phyloP scores from a whole-genome alignment of 2,797 vertebrate species.

The Epinephelus awoara region DNA sequence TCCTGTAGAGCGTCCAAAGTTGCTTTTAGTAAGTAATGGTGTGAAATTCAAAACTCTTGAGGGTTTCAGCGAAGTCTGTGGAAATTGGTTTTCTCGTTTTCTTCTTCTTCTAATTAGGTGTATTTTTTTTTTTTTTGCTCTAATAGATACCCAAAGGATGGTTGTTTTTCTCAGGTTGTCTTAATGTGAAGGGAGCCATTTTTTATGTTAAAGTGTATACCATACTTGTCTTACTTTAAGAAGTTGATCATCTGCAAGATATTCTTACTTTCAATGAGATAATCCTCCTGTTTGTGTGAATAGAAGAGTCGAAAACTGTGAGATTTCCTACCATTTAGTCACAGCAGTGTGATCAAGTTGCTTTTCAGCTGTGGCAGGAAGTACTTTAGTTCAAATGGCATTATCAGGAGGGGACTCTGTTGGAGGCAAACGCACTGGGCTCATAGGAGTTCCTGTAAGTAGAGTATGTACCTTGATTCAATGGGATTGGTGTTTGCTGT shows the following conservation, averaged over 20 bases:
- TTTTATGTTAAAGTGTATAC: background rate
- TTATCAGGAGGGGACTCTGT: slow-evolving; percentile 47
- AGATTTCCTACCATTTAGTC: slow-evolving; percentile 50
- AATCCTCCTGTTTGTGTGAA: slow-evolving; percentile 12
- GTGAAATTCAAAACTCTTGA: slow-evolving; percentile 39
- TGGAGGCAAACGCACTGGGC: slow-evolving; percentile 26
- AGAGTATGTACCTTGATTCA: slow-evolving; percentile 50
- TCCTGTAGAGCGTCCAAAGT: slow-evolving; percentile 26
- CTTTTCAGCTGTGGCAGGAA: slow-evolving; percentile 60
- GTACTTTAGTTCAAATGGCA: slow-evolving; percentile 45
- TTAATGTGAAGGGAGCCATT: background rate
- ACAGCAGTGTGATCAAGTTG: slow-evolving; percentile 52
- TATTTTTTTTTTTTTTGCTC: slow-evolving; percentile 15
- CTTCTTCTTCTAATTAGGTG: slow-evolving; percentile 38
- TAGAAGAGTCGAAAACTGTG: slow-evolving; percentile 8
- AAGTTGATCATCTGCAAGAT: background rate
- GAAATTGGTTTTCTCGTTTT: slow-evolving; percentile 41
- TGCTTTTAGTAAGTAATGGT: slow-evolving; percentile 10
- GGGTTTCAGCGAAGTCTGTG: slow-evolving; percentile 23
- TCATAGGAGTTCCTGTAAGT: slow-evolving; percentile 47
- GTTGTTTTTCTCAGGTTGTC: slow-evolving; percentile 27
- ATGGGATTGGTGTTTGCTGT: slow-evolving; percentile 54
- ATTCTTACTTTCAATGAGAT: slow-evolving; percentile 17
- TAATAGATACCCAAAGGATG: slow-evolving; percentile 20
- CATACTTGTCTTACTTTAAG: slow-evolving; percentile 6